These are phyloP conservation scores for Monopterus albus DNA, from an alignment of 2,113 vertebrate genomes.

Conservation along the genomic window DNA sequence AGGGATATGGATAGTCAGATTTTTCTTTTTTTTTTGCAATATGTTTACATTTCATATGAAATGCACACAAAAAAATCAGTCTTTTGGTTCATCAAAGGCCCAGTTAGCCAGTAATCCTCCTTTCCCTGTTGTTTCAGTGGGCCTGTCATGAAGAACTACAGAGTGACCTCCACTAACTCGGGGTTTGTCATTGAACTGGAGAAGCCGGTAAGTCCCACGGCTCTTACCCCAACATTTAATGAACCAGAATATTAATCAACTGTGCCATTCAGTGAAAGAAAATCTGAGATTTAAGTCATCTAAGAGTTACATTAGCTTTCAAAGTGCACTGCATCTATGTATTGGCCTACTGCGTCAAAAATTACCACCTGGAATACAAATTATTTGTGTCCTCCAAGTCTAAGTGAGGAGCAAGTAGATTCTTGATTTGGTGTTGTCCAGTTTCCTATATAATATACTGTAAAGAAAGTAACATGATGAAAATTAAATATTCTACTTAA, in stretches of 20 bases:
- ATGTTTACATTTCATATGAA: no score
- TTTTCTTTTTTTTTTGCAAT: background rate
- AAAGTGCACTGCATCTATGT: background rate
- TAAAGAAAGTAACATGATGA: no score
- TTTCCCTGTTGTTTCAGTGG: constrained; percentile 74
- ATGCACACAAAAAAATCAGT: no score
- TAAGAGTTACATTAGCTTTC: background rate
- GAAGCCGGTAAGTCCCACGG: constrained; percentile 75
- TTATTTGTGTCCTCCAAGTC: background rate
- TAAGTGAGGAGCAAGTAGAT: background rate
- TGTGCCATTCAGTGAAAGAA: background rate
- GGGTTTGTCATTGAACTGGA: constrained; percentile 84
- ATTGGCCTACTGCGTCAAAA: background rate
- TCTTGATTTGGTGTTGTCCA: no score
- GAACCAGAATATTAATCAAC: background rate
- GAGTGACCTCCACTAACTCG: constrained; percentile 69
- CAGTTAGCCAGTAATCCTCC: background rate
- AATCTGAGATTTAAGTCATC: background rate
- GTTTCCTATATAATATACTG: no score
- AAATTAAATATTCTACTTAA: no score
- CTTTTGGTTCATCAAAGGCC: background rate
- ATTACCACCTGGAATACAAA: background rate
- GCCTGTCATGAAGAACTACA: constrained; percentile 83
- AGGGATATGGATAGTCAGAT: background rate
- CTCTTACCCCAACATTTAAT: background rate